Conservation (phyloP, 1,140 invertebrate genomes). For the Cydia fagiglandana region DNA sequence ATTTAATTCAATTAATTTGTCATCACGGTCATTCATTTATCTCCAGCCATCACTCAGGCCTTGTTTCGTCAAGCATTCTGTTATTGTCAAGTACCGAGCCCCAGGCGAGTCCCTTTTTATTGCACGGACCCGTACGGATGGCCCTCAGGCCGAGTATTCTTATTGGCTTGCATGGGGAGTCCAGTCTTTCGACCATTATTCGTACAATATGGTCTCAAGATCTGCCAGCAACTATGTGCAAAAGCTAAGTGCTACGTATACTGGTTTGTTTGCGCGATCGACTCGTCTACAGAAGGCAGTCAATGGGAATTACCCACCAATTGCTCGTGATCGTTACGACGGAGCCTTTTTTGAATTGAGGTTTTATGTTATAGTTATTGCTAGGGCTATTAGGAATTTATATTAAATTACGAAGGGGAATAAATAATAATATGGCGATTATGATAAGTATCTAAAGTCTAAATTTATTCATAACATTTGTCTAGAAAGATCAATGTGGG, state of each 20-base stretch:
- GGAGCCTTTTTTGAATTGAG: neutral
- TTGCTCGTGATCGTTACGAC: neutral
- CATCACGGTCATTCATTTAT: neutral
- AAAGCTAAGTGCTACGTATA: neutral
- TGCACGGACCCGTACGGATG: neutral
- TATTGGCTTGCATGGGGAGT: too few species aligned
- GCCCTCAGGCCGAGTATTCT: neutral
- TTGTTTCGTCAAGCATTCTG: constrained; percentile 10
- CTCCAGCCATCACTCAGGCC: neutral
- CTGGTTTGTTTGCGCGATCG: neutral
- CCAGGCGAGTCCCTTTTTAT: neutral
- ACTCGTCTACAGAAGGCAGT: too few species aligned
- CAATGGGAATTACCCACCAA: neutral
- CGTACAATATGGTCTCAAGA: too few species aligned
- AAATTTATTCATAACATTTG: neutral
- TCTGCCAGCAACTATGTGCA: too few species aligned
- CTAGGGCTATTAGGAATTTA: neutral
- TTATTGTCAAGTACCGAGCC: neutral
- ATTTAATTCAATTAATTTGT: too few species aligned
- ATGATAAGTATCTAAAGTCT: neutral
- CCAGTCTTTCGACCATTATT: too few species aligned
- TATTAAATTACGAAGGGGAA: neutral
- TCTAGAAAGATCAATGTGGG: too few species aligned
- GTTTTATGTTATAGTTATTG: neutral
- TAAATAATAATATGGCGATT: neutral